These are phyloP conservation scores for Cyclura pinguis DNA, from an alignment of 2,797 vertebrate genomes.

Conservation along the genomic window DNA sequence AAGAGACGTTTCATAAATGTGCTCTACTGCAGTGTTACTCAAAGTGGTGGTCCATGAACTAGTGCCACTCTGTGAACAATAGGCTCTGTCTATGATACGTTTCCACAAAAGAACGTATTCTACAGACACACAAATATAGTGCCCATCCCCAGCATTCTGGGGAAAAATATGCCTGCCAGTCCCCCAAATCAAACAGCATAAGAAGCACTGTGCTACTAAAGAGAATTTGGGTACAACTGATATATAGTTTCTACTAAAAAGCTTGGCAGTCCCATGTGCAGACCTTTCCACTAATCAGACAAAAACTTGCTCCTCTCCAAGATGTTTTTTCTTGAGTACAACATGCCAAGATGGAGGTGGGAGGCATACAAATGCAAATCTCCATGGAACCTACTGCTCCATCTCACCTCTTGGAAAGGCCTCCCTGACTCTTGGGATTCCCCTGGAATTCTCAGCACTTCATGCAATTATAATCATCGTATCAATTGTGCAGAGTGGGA, in stretches of 20 bases:
- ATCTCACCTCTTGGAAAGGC: not conserved
- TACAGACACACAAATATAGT: too few species aligned
- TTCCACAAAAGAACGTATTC: too few species aligned
- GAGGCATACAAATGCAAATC: not conserved
- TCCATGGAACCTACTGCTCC: not conserved
- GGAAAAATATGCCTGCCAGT: too few species aligned
- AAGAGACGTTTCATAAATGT: not conserved
- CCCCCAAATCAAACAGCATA: too few species aligned
- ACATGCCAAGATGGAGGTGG: not conserved
- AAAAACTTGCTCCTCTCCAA: not conserved
- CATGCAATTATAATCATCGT: not conserved
- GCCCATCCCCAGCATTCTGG: too few species aligned
- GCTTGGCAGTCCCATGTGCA: not conserved
- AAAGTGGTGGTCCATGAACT: too few species aligned
- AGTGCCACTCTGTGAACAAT: too few species aligned
- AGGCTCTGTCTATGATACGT: too few species aligned
- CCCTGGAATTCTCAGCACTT: not conserved
- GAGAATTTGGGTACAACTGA: not conserved
- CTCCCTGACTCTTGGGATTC: not conserved
- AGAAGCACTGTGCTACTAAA: too few species aligned
- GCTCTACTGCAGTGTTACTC: not conserved
- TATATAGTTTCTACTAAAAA: not conserved
- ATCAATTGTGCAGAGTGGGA: not conserved
- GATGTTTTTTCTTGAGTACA: not conserved
- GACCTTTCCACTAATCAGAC: not conserved